These are phyloP conservation scores for Sarcophaga caerulescens DNA, from an alignment of 2,888 invertebrate genomes.

Conservation along the genomic window DNA sequence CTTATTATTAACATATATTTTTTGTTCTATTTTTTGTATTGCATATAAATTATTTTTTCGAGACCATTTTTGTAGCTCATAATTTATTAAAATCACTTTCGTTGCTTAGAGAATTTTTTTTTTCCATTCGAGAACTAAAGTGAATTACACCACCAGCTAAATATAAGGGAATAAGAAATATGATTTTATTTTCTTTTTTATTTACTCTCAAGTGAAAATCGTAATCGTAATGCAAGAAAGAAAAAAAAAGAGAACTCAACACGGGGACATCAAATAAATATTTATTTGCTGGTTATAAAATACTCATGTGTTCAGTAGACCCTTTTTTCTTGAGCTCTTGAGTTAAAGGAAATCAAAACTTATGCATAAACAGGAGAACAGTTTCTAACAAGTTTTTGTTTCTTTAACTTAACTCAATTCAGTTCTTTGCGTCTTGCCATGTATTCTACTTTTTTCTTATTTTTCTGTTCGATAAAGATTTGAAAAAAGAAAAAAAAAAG, in stretches of 20 bases:
- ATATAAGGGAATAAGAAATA: slow-evolving; percentile 2
- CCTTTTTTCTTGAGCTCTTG: slow-evolving; percentile 15
- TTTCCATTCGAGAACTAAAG: too few species aligned
- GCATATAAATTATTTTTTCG: neutral
- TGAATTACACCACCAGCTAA: slow-evolving; percentile 66
- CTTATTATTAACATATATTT: too few species aligned
- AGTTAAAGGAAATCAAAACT: neutral
- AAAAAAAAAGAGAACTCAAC: neutral
- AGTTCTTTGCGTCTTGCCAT: neutral
- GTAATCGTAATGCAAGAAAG: slow-evolving; percentile 7
- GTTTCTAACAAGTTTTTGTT: slow-evolving; percentile 25
- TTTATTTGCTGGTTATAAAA: slow-evolving; percentile 33
- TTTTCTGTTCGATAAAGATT: neutral
- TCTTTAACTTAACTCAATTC: slow-evolving; percentile 28
- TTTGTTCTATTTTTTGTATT: neutral
- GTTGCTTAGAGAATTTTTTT: slow-evolving; percentile 79
- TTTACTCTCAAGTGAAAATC: slow-evolving; percentile 37
- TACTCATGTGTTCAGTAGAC: slow-evolving; percentile 61
- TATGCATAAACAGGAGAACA: slow-evolving; percentile 1
- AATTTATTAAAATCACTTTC: slow-evolving; percentile 81
- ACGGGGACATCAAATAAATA: slow-evolving; percentile 29
- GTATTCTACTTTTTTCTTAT: neutral
- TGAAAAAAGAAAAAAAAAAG: slow-evolving; percentile 20
- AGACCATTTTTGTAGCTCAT: slow-evolving; percentile 69
- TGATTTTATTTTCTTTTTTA: slow-evolving; percentile 37